Evolutionary conservation across 2,888 invertebrate species (phyloP).

Genomic region (Chloromyia formosa): DNA sequence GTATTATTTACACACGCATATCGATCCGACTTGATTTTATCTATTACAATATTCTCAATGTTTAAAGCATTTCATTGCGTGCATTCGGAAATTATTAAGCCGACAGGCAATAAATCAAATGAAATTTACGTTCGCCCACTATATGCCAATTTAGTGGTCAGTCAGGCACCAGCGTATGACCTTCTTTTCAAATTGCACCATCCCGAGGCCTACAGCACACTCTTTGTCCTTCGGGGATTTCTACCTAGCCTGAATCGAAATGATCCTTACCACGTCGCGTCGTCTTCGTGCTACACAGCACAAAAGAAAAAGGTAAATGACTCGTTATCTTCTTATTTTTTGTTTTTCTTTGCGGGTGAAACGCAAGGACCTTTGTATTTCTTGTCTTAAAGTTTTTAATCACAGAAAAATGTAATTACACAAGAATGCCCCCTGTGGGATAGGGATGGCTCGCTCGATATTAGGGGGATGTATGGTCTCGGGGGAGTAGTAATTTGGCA

Average conservation of each 20-base stretch:
- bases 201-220: too few relatives aligned
- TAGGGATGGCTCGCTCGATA: slow-evolving; percentile 20
- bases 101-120: slow-evolving; percentile 31
- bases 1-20: too few relatives aligned
- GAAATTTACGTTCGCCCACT: slow-evolving; percentile 9
- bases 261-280: neutral
- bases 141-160: neutral
- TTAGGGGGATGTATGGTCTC: too few relatives aligned
- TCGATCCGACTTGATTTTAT: neutral
- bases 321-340: slow-evolving; percentile 3
- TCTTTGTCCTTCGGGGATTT: neutral
- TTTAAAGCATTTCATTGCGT: slow-evolving; percentile 33
- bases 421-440: slow-evolving; percentile 11
- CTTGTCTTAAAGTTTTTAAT: slow-evolving; percentile 19
- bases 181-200: neutral
- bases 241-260: neutral
- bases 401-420: slow-evolving; percentile 16
- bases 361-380: neutral
- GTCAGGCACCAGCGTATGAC: neutral
- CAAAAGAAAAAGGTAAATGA: slow-evolving; percentile 7
- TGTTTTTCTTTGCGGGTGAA: neutral
- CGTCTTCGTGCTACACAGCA: too few relatives aligned
- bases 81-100: slow-evolving; percentile 23
- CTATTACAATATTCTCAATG: neutral
- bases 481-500: too few relatives aligned